Conservation (phyloP, 2,888 invertebrate species). For the Cheilosia vernalis region DNA sequence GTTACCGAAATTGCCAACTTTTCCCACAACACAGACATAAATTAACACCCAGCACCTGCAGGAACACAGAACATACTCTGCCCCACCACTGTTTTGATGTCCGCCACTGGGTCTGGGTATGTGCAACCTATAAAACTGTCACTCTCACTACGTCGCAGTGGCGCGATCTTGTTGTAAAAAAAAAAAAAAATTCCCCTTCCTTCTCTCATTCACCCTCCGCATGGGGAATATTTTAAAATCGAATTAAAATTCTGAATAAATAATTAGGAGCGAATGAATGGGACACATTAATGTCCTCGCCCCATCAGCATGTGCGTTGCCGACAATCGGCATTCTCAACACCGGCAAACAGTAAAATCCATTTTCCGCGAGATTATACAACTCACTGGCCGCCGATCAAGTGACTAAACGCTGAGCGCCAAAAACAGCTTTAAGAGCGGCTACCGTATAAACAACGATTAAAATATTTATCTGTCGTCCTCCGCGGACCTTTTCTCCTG, state of each 20-base stretch:
- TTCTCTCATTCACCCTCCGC: conserved; percentile 13
- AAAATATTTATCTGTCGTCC: conserved; percentile 68
- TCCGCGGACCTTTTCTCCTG: neutral
- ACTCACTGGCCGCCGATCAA: conserved; percentile 59
- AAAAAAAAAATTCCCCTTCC: too few relatives aligned
- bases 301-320: conserved; percentile 30
- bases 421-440: conserved; percentile 68
- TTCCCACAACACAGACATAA: conserved; percentile 10
- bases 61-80: neutral
- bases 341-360: conserved; percentile 56
- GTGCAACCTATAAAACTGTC: conserved; percentile 42
- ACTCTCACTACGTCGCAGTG: conserved; percentile 17
- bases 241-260: conserved; percentile 75
- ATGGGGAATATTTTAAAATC: conserved; percentile 71
- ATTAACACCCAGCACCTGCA: conserved; percentile 40
- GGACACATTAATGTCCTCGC: conserved; percentile 68
- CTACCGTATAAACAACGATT: conserved; percentile 75
- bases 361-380: conserved; percentile 67
- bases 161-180: neutral
- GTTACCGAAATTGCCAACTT: conserved; percentile 8
- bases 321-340: conserved; percentile 47
- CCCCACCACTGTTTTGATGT: conserved; percentile 11
- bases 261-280: conserved; percentile 72
- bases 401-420: conserved; percentile 69
- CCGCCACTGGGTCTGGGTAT: neutral